Percentiles rank a stretch among this genome's conserved stretches.
Evolutionary conservation across 2,888 invertebrate genomes (phyloP).

Genomic region (Pediacus dermestoides): DNA sequence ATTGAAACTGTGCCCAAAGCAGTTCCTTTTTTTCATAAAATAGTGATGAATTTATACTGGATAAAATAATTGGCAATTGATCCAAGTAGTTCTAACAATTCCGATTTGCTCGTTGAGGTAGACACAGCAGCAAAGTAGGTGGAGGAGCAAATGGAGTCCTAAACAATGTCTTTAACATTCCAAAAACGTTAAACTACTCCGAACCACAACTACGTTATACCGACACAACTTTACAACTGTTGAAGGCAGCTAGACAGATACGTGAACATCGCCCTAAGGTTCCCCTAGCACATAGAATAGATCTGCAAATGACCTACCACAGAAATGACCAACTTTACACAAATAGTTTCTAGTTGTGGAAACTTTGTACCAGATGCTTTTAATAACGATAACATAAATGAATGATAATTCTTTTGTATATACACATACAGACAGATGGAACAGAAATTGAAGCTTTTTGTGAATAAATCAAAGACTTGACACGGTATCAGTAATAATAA

Average conservation of each 20-base stretch:
- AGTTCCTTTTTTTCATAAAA: too few relatives aligned
- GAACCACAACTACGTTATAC: constrained; percentile 20
- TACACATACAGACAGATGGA: too few relatives aligned
- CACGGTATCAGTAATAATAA: too few relatives aligned
- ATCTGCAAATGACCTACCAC: constrained; percentile 10
- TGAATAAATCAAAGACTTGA: too few relatives aligned
- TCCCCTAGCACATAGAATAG: constrained; percentile 7
- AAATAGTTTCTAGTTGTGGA: not conserved
- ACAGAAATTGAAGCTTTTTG: too few relatives aligned
- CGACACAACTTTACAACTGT: constrained; percentile 22
- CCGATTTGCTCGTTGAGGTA: too few relatives aligned
- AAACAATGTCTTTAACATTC: constrained; percentile 22
- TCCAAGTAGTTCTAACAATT: too few relatives aligned
- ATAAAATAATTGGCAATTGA: too few relatives aligned
- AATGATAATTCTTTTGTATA: not conserved
- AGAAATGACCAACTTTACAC: constrained; percentile 8
- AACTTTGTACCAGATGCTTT: constrained; percentile 4
- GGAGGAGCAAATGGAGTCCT: too few relatives aligned
- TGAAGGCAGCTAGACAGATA: constrained; percentile 21
- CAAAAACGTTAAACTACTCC: constrained; percentile 17
- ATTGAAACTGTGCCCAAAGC: too few relatives aligned
- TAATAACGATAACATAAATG: constrained; percentile 1
- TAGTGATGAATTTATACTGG: too few relatives aligned
- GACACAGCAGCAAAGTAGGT: too few relatives aligned
- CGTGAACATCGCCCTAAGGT: constrained; percentile 11